Evolutionary conservation across 2,888 invertebrate species (phyloP), one percentile per base, ranked within the genome.

Genomic region (Tetropium fuscum): DNA sequence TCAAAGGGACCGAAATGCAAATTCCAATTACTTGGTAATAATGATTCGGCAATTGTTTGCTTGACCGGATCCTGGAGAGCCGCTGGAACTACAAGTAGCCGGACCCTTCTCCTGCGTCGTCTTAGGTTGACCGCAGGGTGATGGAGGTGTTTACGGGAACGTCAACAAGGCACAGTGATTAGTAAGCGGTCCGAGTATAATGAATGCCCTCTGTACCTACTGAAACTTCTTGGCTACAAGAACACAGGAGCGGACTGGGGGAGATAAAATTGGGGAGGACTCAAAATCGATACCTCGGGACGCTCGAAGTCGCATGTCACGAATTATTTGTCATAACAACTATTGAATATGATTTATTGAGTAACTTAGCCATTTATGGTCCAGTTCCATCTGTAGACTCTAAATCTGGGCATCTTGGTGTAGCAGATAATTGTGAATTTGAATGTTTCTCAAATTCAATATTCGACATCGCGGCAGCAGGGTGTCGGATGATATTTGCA

Each of bases 111-210:
- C 36, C 20, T 11, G 40, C 62, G 58, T 64, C 65, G 60, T 62
- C 58, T 64, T 55, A 45, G 64, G 60, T 58, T 58, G 69, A 74
- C 74, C 75, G 64, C 73, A 73, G 72, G 70, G 74, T 77, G 77
- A 78, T 74, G 73, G 71, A 78, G 78, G 79, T 78, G 78, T 79
- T 79, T 77, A 77, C 74, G 70, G 64, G 53, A 64, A 70, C 74
- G 72, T 74, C 74, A 73, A 71, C 70, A 69, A 66, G 70, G 73
- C 66, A 60, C 64, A 70, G 69, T 76, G 77, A 78, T 78, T 78
- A 77, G 75, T 77, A 73, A 74, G 75, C 74, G 74, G 77, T 73
- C 70, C 63, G 61, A 58, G 70, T 74, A 71, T 76, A 77, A 77
- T 76, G 73, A 77, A 76, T 77, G 73, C 73, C 74, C 72, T 74